These are phyloP conservation scores for Trissolcus basalis DNA, from an alignment of 1,140 invertebrate genomes.

Conservation along the genomic window DNA sequence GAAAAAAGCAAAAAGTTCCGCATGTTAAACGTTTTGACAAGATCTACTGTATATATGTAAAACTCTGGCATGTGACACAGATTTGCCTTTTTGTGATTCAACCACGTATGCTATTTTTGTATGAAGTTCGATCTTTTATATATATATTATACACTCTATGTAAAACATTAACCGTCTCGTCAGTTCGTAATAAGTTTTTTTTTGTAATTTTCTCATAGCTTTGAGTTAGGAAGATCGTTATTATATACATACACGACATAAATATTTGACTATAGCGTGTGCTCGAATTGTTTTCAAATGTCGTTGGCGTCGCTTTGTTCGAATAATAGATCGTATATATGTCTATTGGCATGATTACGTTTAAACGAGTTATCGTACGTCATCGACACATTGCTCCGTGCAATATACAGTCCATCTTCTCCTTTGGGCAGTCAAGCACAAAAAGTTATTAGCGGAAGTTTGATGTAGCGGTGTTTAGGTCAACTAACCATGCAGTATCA, in stretches of 20 bases:
- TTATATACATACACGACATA: too few relatives aligned
- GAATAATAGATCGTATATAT: not conserved
- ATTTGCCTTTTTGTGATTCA: slow-evolving; percentile 9
- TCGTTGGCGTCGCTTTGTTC: too few relatives aligned
- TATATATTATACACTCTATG: too few relatives aligned
- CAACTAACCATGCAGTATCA: slow-evolving; percentile 15
- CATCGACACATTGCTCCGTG: slow-evolving; percentile 8
- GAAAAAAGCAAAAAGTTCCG: slow-evolving; percentile 3
- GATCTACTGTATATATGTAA: slow-evolving; percentile 6
- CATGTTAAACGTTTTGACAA: slow-evolving; percentile 17
- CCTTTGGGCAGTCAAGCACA: slow-evolving; percentile 12
- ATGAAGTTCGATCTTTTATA: not conserved
- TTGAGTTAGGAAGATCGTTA: too few relatives aligned
- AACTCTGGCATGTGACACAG: slow-evolving; percentile 9
- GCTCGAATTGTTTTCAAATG: too few relatives aligned
- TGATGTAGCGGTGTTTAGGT: slow-evolving; percentile 11
- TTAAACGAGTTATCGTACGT: slow-evolving; percentile 13
- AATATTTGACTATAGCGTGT: too few relatives aligned
- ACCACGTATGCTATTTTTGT: slow-evolving; percentile 9
- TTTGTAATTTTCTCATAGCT: too few relatives aligned
- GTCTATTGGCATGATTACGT: slow-evolving; percentile 19
- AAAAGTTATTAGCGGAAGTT: slow-evolving; percentile 24
- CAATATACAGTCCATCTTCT: slow-evolving; percentile 2
- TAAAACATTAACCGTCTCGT: too few relatives aligned
- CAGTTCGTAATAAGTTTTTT: too few relatives aligned